Evolutionary conservation across 2,888 invertebrate genomes (phyloP), one percentile per base, ranked within the genome.

Genomic region (Paralinhomoeus sp.): DNA sequence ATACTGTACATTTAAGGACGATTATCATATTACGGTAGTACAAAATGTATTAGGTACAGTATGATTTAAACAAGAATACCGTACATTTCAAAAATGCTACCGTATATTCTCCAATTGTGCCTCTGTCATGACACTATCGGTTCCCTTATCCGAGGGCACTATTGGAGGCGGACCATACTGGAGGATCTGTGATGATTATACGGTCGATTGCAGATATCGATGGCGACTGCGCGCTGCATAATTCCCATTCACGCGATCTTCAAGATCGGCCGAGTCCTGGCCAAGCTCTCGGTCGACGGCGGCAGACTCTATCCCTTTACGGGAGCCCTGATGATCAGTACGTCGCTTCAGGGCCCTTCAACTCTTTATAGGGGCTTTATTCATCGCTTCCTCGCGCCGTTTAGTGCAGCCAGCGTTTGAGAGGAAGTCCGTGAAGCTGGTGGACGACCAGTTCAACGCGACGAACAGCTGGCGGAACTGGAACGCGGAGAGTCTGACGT

Each of bases 261-360:
- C 40, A 21, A 27, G 17, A 38, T 37, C 15, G 48, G 47, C 24
- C 7, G 38, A 18, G 44, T 47, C 21, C 48, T 52, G 17, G 33
- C 53, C 13, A 49, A 51, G 34, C 39, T 53, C 22, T 55, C 54
- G 13, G 48, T 50, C 9, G 54, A 55, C 42, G 53, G 53, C 22
- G 53, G 53, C n/a, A 51, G 54, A 41, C 49, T 52, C 35, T 53
- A 53, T 40, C 52, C 54, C 2, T 53, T 48, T 47, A 56, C 52
- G 55, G 48, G 40, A 12, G 54, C 47, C 34, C 54, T 55, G 39
- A 53, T 53, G 37, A 43, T 53, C 18, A 39, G 52, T 51, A 43
- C 43, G 50, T 31, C 18, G 13, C 5, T 27, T 5, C n/a, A n/a
- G n/a, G n/a, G n/a, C n/a, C n/a, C n/a, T n/a, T n/a, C n/a, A n/a